Evolutionary conservation across 2,113 vertebrate genomes (phyloP), one percentile per base, ranked within the genome.

Genomic region (Alouatta palliata): DNA sequence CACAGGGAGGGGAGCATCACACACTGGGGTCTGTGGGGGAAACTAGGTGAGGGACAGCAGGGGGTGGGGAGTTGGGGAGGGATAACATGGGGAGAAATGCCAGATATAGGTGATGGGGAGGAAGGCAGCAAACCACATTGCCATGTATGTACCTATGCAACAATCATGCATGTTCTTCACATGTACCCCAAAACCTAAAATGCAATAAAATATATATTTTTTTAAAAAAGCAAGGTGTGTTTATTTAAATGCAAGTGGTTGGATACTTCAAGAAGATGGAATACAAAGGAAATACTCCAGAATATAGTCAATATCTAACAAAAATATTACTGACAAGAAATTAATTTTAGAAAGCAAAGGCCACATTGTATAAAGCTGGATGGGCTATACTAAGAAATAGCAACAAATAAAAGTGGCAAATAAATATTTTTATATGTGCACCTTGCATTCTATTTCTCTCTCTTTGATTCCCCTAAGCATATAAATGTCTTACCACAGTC

Each of bases 241-340:
- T 73, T 49, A 54, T 47, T 71, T 61, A 71, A 66, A 91, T 54
- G 10, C 10, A 91, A 79, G 25, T n/a, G 82, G 54, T 17, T 93
- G 19, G 23, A 45, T 71, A 43, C 21, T 91, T n/a, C 3, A 0
- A 94, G 43, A 70, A n/a, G 45, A 83, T 13, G 77, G 21, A 27
- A 2, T 61, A 56, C 32, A 52, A 61, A 8, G 13, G 9, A 87
- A 84, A 52, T 94, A 54, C 5, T 71, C 25, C 49, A 88, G 75
- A 30, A 71, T 73, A 77, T 35, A 64, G 71, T 87, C 4, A 87
- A 47, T 54, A 91, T 20, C 4, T 61, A 71, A 82, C 68, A 95
- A 83, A 94, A 94, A 58, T 49, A 54, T 52, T 49, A 71, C 3
- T 87, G 20, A 81, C 23, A 88, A 95, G 82, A 87, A 94, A 85